These are phyloP conservation scores for Drosophila arawakana DNA, from an alignment of 1,140 invertebrate genomes.

Conservation along the genomic window DNA sequence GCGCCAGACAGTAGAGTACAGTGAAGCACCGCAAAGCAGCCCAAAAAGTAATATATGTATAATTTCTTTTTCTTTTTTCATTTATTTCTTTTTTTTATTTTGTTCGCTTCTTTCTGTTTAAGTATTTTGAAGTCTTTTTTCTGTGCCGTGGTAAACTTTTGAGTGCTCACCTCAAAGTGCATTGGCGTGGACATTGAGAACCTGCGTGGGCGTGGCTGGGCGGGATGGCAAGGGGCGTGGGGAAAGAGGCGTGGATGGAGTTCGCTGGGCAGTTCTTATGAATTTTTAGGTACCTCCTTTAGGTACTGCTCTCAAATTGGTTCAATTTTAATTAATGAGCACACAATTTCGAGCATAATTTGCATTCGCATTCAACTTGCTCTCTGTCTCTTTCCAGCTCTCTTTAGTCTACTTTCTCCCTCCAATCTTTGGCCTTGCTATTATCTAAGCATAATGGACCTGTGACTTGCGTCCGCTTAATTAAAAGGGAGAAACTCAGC, in stretches of 20 bases:
- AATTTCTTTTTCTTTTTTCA: slow-evolving; percentile 29
- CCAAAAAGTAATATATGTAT: slow-evolving; percentile 60
- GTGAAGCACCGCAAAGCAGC: background rate
- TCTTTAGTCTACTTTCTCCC: slow-evolving; percentile 2
- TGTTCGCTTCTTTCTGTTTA: background rate
- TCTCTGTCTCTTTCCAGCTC: background rate
- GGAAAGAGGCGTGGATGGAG: background rate
- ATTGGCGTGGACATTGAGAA: slow-evolving; percentile 70
- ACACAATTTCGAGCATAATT: slow-evolving; percentile 79
- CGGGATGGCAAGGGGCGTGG: slow-evolving; percentile 4
- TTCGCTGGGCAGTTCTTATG: slow-evolving; percentile 24
- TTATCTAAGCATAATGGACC: slow-evolving; percentile 77
- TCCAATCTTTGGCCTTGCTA: slow-evolving; percentile 51
- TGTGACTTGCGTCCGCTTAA: slow-evolving; percentile 74
- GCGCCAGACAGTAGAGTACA: slow-evolving; percentile 10
- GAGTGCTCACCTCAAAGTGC: slow-evolving; percentile 80
- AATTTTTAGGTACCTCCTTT: slow-evolving; percentile 2
- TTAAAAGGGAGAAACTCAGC: slow-evolving; percentile 61
- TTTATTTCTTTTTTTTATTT: background rate
- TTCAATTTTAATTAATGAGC: slow-evolving; percentile 83
- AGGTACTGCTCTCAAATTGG: slow-evolving; percentile 52
- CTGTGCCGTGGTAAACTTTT: slow-evolving; percentile 54
- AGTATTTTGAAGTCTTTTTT: slow-evolving; percentile 25
- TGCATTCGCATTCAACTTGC: slow-evolving; percentile 49
- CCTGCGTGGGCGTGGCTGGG: slow-evolving; percentile 17